These are phyloP conservation scores for Bufo bufo DNA, from an alignment of 2,113 vertebrate species.

Conservation along the genomic window DNA sequence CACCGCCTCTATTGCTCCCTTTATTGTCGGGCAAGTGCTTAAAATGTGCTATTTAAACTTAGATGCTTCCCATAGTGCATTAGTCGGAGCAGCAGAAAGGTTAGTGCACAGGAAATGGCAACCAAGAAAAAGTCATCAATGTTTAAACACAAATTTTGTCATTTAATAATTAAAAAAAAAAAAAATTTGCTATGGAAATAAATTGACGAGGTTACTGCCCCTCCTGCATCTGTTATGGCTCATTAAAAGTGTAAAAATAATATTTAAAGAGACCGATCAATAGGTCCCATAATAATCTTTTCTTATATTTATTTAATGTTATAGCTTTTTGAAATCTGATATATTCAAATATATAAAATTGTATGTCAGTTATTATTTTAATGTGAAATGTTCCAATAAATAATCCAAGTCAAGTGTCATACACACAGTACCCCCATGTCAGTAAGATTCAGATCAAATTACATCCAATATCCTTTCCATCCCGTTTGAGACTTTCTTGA, in stretches of 20 bases:
- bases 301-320: background rate
- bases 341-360: no score
- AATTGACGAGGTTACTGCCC: background rate
- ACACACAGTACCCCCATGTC: no score
- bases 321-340: background rate
- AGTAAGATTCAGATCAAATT: no score
- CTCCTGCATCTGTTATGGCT: background rate
- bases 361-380: no score
- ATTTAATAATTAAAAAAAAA: no score
- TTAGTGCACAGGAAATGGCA: constrained; percentile 73
- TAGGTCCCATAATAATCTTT: background rate
- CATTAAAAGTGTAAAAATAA: background rate
- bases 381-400: no score
- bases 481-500: no score
- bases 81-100: constrained; percentile 48
- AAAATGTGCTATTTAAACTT: constrained; percentile 60
- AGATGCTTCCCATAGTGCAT: constrained; percentile 61
- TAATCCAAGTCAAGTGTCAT: no score
- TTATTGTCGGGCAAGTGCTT: constrained; percentile 26
- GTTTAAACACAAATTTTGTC: constrained; percentile 70
- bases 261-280: background rate
- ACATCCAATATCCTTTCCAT: no score
- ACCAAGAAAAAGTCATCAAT: constrained; percentile 72
- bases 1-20: constrained; percentile 31
- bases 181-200: background rate